These are phyloP conservation scores for Andricus curvator DNA, from an alignment of 2,888 invertebrate genomes.

Conservation along the genomic window DNA sequence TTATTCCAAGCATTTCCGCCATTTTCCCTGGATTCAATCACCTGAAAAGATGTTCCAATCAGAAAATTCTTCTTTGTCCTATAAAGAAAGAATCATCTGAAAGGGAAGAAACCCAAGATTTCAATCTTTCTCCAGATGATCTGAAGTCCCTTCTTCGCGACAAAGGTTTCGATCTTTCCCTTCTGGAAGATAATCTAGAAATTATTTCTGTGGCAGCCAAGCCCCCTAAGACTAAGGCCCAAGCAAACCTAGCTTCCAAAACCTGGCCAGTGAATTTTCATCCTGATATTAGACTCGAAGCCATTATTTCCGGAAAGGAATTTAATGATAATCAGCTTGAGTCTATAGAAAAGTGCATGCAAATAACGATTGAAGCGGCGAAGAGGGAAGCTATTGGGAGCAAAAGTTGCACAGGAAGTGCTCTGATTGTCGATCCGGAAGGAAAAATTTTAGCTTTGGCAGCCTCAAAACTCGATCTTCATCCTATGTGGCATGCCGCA, in stretches of 20 bases:
- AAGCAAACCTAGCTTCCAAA: conserved; percentile 82
- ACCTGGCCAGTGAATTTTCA: conserved; percentile 93
- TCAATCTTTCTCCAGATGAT: conserved; percentile 62
- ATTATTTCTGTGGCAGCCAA: conserved; percentile 81
- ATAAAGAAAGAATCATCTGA: conserved; percentile 1
- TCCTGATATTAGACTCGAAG: conserved; percentile 87
- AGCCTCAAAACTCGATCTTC: conserved; percentile 80
- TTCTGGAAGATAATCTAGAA: conserved; percentile 80
- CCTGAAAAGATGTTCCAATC: conserved; percentile 84
- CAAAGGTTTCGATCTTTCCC: conserved; percentile 79
- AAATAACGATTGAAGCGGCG: conserved; percentile 81
- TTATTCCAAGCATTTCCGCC: conserved; percentile 82
- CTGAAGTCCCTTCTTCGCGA: conserved; percentile 77
- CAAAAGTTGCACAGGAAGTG: conserved; percentile 77
- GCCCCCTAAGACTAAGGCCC: conserved; percentile 84
- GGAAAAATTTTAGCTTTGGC: conserved; percentile 85
- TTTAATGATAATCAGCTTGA: conserved; percentile 81
- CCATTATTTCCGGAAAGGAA: conserved; percentile 81
- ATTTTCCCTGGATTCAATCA: conserved; percentile 84
- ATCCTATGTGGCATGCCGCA: conserved; percentile 89
- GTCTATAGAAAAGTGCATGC: conserved; percentile 82
- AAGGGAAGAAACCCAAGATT: conserved; percentile 31
- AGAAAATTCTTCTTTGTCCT: conserved; percentile 54
- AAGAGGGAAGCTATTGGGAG: conserved; percentile 62
- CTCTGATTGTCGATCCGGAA: conserved; percentile 88